Evolutionary conservation across 2,113 vertebrate species (phyloP), one percentile per base, ranked within the genome.

Genomic region (Hydrochoerus hydrochaeris): DNA sequence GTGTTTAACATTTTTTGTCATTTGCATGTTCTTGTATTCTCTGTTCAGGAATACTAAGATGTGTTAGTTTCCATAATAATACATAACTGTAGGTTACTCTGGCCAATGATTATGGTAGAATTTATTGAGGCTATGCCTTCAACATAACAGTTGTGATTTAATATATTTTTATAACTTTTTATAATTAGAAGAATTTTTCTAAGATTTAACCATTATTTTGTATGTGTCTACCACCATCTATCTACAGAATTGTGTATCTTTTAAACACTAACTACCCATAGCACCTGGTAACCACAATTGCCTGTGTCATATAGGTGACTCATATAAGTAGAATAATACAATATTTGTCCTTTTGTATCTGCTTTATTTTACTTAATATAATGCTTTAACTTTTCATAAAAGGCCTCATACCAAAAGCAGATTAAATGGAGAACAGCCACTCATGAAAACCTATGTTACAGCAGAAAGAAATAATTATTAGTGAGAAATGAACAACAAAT

Each of bases 401-500:
- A 82, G 69, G 28, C 62, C 77, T 73, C 73, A 78, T 54, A 60
- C 57, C 24, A 75, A 11, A 96, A 86, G 41, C 1, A 78, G 20
- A 84, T 63, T 65, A 82, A 73, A 35, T 63, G 60, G 3, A 19
- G 44, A 75, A 54, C 0, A 88, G 30, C 11, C 3, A 86, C 14
- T 92, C 49, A 69, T 88, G 30, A 88, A 91, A 94, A 77, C 44
- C 17, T 91, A 3, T 41, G 77, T 57, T 78, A 80, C 41, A 84
- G 94, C 22, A 41, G n/a, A 89, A 80, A 89, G 22, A 57, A 80
- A 32, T 30, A 97, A 88, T 19, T n/a, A 94, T 60, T 73, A 88
- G 62, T 73, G 54, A 28, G 54, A 91, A 85, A 67, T 26, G 7
- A 1, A 11, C 54, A 94, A 30, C 4, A 81, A 75, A 73, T 78